phyloP scores from a whole-genome alignment of 2,888 invertebrate genomes.

The Lithophane semibrunnea region DNA sequence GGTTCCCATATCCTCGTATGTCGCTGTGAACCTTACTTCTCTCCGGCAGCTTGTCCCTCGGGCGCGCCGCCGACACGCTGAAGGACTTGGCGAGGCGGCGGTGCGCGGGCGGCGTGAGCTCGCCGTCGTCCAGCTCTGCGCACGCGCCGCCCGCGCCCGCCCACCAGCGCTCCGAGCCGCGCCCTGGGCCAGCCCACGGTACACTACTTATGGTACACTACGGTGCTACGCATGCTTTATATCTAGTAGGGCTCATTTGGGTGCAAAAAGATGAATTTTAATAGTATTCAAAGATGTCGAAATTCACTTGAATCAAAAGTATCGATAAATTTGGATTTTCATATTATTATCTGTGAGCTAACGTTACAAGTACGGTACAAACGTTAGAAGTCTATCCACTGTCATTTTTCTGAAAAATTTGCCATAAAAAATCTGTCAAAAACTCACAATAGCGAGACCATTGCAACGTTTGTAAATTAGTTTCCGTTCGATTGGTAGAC shows the following conservation, averaged over 20 bases:
- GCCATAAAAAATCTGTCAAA: too few relatives aligned
- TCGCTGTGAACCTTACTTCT: slow-evolving; percentile 75
- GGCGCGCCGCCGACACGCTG: slow-evolving; percentile 93
- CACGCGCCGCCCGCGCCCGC: slow-evolving; percentile 73
- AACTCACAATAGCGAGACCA: not conserved
- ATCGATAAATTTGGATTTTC: not conserved
- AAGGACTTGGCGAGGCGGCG: slow-evolving; percentile 97
- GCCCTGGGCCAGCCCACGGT: slow-evolving; percentile 75
- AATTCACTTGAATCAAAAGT: not conserved
- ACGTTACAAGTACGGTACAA: too few relatives aligned
- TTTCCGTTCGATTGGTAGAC: not conserved
- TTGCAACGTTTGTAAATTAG: not conserved
- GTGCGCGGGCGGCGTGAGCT: slow-evolving; percentile 95
- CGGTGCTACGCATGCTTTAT: slow-evolving; percentile 40
- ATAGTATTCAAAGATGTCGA: not conserved
- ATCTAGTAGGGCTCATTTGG: not conserved
- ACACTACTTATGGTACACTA: slow-evolving; percentile 64
- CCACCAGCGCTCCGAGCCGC: slow-evolving; percentile 86
- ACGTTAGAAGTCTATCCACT: not conserved
- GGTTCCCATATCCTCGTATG: not conserved
- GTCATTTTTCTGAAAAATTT: not conserved
- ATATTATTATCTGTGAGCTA: not conserved
- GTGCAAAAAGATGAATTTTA: not conserved
- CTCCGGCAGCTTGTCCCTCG: slow-evolving; percentile 77
- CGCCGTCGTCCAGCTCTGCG: slow-evolving; percentile 86